Base-by-base conservation (phyloP, 2,797 vertebrate species). In the Otolemur crassicaudatus region DNA sequence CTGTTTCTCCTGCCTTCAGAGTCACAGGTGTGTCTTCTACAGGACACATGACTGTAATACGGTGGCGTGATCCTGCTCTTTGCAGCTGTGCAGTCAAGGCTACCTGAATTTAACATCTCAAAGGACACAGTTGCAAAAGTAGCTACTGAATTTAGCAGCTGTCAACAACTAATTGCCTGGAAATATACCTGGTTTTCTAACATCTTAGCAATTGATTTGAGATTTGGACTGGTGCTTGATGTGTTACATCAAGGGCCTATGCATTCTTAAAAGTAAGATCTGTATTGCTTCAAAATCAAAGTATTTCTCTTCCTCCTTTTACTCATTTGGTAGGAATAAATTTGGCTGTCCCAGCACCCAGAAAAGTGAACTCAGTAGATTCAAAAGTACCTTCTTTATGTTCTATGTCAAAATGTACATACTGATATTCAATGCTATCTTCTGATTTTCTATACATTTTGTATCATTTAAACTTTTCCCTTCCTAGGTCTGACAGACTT, bases 131-230 rank as follows among this genome's bases (percentile, higher is more conserved):
- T 46, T 77, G 43, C 87, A 81, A 76, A 87, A 89, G 69, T 77
- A 43, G n/a, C 76, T 40, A 31, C 53, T 56, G 73, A 97, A 86
- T 60, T 79, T 63, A 94, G 84, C 86, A 96, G 88, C 94, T 94
- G 83, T 87, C 93, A 79, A 65, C 73, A 86, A 69, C 91, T 96
- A 96, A 97, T 96, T 87, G 76, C 90, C 82, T 80, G n/a, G 37
- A 87, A 95, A 49, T 65, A 31, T 81, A 69, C 61, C 76, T 97
- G 77, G 25, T 85, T 96, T 91, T 93, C 86, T 91, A 91, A 94
- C 4, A 79, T 87, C 34, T 19, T 6, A 84, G 86, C 0, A 1
- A 83, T 9, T 75, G 91, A 95, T 96, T 89, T 95, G 91, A 95
- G 83, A 87, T 53, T 83, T 95, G 79, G 34, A 67, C 53, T 75